A percentile compares a stretch with the other conserved stretches of the same genome.
These are phyloP conservation scores for Aphidius gifuensis DNA, from an alignment of 1,140 invertebrate species.

Conservation along the genomic window DNA sequence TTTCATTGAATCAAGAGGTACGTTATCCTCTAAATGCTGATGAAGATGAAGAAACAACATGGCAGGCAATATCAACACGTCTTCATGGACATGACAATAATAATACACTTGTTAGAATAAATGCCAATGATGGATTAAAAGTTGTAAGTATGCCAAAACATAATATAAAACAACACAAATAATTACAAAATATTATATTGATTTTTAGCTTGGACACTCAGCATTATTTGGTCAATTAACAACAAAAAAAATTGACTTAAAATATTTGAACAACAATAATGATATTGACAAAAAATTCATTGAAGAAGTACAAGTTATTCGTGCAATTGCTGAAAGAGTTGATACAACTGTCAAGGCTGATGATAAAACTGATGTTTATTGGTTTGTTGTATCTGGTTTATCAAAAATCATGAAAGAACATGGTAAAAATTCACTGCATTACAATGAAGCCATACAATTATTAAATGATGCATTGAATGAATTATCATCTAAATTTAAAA, in stretches of 20 bases:
- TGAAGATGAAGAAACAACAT: conserved; percentile 64
- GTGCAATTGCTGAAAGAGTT: conserved; percentile 61
- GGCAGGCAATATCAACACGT: conserved; percentile 57
- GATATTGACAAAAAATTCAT: conserved; percentile 67
- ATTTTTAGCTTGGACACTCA: conserved; percentile 43
- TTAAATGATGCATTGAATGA: conserved; percentile 59
- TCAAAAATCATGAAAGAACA: conserved; percentile 64
- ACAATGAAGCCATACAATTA: conserved; percentile 66
- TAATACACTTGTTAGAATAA: conserved; percentile 63
- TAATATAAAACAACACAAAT: conserved; percentile 6
- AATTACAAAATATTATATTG: neutral
- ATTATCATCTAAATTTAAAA: conserved; percentile 61
- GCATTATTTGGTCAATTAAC: conserved; percentile 56
- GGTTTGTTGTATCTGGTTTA: conserved; percentile 63
- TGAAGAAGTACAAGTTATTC: conserved; percentile 62
- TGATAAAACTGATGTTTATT: conserved; percentile 64
- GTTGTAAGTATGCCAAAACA: conserved; percentile 55
- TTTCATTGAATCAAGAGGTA: conserved; percentile 31
- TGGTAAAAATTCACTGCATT: conserved; percentile 64
- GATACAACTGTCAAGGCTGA: conserved; percentile 55
- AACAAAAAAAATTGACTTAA: conserved; percentile 44
- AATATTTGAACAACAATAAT: conserved; percentile 37
- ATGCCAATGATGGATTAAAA: conserved; percentile 63
- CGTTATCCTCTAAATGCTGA: conserved; percentile 64
- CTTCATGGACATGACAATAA: conserved; percentile 59